A percentile compares a stretch with the other conserved stretches of the same genome.
phyloP scores from a whole-genome alignment of 2,888 invertebrate species.

The Lasiommata megera region DNA sequence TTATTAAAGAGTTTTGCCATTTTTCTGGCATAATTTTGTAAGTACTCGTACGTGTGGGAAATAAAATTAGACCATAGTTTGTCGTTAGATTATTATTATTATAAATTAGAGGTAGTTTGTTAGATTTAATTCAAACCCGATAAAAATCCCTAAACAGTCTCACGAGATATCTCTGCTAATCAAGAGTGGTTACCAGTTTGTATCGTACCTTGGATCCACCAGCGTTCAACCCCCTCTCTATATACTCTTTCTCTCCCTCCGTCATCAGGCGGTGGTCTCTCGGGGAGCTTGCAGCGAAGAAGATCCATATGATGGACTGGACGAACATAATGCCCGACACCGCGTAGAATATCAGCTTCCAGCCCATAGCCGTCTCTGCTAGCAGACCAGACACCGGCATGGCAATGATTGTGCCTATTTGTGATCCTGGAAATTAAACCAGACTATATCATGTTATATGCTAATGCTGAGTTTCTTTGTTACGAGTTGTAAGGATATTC shows the following conservation, averaged over 20 bases:
- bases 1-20: too few species aligned
- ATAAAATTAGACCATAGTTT: too few species aligned
- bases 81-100: too few species aligned
- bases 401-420: constrained; percentile 85
- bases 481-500: too few species aligned
- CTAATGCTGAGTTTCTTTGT: too few species aligned
- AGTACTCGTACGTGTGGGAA: too few species aligned
- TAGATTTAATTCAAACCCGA: too few species aligned
- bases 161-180: too few species aligned
- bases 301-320: constrained; percentile 78
- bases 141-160: too few species aligned
- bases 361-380: constrained; percentile 80
- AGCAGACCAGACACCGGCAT: constrained; percentile 85
- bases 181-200: not conserved
- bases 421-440: constrained; percentile 70
- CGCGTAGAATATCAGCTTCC: constrained; percentile 86
- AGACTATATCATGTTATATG: too few species aligned
- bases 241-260: constrained; percentile 78
- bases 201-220: constrained; percentile 21
- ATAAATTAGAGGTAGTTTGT: too few species aligned
- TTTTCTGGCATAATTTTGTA: too few species aligned
- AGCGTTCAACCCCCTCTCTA: constrained; percentile 76
- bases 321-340: constrained; percentile 79
- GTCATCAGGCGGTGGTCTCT: constrained; percentile 78
- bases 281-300: constrained; percentile 82